phyloP scores from a whole-genome alignment of 1,140 invertebrate species.

The Lordiphosa collinella region DNA sequence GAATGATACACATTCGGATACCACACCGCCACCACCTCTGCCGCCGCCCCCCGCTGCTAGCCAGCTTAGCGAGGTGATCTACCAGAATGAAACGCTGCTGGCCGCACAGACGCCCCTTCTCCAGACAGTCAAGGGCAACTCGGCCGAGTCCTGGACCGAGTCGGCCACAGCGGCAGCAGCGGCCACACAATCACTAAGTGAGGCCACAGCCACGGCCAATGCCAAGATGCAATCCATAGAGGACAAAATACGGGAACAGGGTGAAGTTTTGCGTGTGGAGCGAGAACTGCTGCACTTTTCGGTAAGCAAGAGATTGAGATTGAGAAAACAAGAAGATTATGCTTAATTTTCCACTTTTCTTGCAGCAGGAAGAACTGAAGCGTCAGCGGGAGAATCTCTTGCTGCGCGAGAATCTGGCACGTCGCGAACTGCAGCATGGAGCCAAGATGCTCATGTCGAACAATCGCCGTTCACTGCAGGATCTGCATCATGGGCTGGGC shows the following conservation, averaged over 20 bases:
- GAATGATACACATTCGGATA: constrained; percentile 72
- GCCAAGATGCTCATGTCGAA: constrained; percentile 79
- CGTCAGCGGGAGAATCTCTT: constrained; percentile 86
- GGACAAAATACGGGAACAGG: constrained; percentile 82
- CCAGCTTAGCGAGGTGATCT: constrained; percentile 82
- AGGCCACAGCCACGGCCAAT: constrained; percentile 80
- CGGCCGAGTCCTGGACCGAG: constrained; percentile 75
- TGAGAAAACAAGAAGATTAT: not conserved
- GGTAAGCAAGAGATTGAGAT: constrained; percentile 25
- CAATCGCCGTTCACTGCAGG: constrained; percentile 83
- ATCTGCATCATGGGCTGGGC: constrained; percentile 79
- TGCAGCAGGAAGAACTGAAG: constrained; percentile 89
- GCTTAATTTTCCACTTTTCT: not conserved
- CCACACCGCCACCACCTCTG: constrained; percentile 52
- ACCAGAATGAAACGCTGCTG: constrained; percentile 77
- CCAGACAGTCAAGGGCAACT: constrained; percentile 72
- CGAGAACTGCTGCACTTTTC: constrained; percentile 85
- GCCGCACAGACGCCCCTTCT: constrained; percentile 64
- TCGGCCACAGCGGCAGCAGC: constrained; percentile 86
- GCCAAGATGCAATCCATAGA: constrained; percentile 81
- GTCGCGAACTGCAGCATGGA: constrained; percentile 79
- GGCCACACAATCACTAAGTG: constrained; percentile 83
- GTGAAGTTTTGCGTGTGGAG: constrained; percentile 88
- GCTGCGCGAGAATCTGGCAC: constrained; percentile 83
- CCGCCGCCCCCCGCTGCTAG: constrained; percentile 30